Evolutionary conservation across 2,888 invertebrate species (phyloP).

Genomic region (Yponomeuta sedellus): DNA sequence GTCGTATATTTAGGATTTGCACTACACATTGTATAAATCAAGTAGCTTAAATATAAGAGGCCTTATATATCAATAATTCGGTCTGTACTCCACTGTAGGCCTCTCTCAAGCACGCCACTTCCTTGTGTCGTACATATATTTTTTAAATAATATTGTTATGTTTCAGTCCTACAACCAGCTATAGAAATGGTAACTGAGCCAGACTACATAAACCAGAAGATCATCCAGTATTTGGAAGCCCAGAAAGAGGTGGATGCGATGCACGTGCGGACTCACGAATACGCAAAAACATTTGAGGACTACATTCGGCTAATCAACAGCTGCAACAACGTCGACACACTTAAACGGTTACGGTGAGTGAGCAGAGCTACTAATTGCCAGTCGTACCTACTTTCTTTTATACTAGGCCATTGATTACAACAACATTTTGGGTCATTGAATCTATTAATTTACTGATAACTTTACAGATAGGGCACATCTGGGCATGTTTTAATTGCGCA

Average conservation of each 20-base stretch:
- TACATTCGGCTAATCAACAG: conserved; percentile 89
- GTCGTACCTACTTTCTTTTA: conserved; percentile 21
- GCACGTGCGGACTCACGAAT: conserved; percentile 88
- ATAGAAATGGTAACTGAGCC: conserved; percentile 92
- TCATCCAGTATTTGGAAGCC: conserved; percentile 88
- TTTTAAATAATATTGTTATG: conserved; percentile 12
- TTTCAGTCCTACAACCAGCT: conserved; percentile 86
- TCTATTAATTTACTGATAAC: too few relatives aligned
- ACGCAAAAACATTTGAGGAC: conserved; percentile 93
- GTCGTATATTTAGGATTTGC: too few relatives aligned
- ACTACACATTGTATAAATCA: too few relatives aligned
- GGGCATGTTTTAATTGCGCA: too few relatives aligned
- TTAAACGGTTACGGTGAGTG: conserved; percentile 86
- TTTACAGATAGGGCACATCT: too few relatives aligned
- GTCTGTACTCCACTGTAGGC: too few relatives aligned
- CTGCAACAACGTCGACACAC: conserved; percentile 87
- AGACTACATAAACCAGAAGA: conserved; percentile 92
- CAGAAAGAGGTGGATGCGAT: conserved; percentile 86
- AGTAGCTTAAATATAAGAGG: too few relatives aligned
- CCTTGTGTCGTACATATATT: background rate
- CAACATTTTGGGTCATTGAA: too few relatives aligned
- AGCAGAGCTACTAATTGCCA: conserved; percentile 18
- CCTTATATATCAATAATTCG: too few relatives aligned
- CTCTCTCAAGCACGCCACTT: too few relatives aligned
- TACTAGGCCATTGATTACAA: too few relatives aligned